Base-by-base conservation (phyloP, 2,797 vertebrate species). In the Enoplosus armatus region DNA sequence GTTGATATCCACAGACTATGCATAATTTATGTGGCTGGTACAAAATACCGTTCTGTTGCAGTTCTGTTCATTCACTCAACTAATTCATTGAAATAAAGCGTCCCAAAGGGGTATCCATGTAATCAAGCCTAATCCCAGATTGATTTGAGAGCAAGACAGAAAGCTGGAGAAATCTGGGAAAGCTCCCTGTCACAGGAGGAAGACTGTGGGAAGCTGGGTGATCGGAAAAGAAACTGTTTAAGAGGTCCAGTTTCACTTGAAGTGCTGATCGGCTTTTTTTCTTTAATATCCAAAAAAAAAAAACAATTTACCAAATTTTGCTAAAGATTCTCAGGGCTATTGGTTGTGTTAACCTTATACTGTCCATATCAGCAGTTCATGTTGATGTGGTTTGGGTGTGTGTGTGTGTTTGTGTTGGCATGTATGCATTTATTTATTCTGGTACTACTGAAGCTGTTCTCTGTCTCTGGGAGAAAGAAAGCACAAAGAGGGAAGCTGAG, bases 21-120 rank as follows among this genome's bases (percentile, higher is more conserved):
- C 93, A 96, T 96, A 94, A 95, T 95, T 95, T 93, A 96, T 95
- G 87, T 87, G 91, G 92, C 92, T 95, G 90, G 89, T 93, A 95
- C 93, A 95, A 95, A 95, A 94, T 90, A 93, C 90, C 89, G 86
- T 95, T 94, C 93, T 92, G 94, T 94, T 94, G 94, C 94, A 90
- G 90, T 92, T 94, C 91, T 93, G 90, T 94, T 93, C 93, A 87
- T 92, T 94, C 94, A 90, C 88, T 94, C 87, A 75, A 87, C 93
- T 95, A 92, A 95, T 95, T 96, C 92, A 91, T 94, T 94, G 94
- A 93, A 95, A 95, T 95, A 94, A 95, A 94, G 87, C 76, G 64
- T 93, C 92, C 91, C 93, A 71, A 55, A 91, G 91, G 92, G 91
- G 68, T 62, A 61, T 31, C 77, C 90, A 2, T 92, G 92, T 92